Percentiles rank a stretch among this genome's conserved stretches.
Conservation (phyloP, 2,888 invertebrate genomes). For the Drosophila koepferae region DNA sequence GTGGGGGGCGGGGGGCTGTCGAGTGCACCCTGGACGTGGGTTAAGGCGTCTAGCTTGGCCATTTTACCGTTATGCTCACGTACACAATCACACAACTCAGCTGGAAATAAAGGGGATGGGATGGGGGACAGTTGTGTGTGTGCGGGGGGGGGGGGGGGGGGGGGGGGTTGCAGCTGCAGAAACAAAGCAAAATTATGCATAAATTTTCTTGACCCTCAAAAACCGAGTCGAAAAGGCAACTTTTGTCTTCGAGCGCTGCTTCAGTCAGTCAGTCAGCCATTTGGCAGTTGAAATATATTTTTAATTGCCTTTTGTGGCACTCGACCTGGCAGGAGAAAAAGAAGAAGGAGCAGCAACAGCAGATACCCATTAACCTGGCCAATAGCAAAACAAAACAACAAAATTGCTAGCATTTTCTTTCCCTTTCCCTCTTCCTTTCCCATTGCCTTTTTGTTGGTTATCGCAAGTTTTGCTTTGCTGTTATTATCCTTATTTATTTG, state of each 20-base stretch:
- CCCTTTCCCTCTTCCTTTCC: constrained; percentile 9
- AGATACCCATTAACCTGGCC: constrained; percentile 36
- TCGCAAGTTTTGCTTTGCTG: constrained; percentile 28
- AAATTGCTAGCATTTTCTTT: background rate
- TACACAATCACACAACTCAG: constrained; percentile 82
- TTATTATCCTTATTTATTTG: constrained; percentile 82
- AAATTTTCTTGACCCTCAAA: constrained; percentile 54
- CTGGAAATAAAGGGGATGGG: constrained; percentile 34
- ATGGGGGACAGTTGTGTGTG: background rate
- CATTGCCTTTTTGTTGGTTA: background rate
- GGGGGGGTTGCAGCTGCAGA: constrained; percentile 11
- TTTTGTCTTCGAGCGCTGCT: constrained; percentile 30
- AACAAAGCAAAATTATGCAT: constrained; percentile 67
- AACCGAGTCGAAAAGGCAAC: constrained; percentile 10
- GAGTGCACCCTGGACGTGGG: constrained; percentile 15
- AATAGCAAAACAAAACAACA: constrained; percentile 1
- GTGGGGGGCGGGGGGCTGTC: background rate
- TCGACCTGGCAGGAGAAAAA: constrained; percentile 23
- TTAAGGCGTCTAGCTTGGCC: constrained; percentile 45
- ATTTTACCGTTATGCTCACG: constrained; percentile 82
- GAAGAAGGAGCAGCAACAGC: background rate
- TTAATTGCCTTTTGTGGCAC: constrained; percentile 79
- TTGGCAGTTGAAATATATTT: constrained; percentile 82
- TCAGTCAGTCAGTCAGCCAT: constrained; percentile 41
- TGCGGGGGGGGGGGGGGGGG: too few species aligned